Percentiles rank a stretch among this genome's conserved stretches.
phyloP scores from a whole-genome alignment of 2,888 invertebrate species.

The Lissonota sp. region DNA sequence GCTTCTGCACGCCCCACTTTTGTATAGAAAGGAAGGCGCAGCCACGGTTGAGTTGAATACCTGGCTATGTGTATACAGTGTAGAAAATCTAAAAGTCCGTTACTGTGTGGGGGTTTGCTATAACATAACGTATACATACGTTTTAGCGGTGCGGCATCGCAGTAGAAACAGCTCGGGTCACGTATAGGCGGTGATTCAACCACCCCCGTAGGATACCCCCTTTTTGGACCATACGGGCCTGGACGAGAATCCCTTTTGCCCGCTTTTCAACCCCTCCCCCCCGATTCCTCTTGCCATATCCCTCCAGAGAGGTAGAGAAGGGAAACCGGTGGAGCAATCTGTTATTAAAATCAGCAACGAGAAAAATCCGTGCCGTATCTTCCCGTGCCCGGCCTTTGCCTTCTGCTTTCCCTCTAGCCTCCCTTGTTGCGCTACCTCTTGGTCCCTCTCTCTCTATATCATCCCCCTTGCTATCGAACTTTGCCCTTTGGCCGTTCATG shows the following conservation, averaged over 20 bases:
- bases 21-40: no score
- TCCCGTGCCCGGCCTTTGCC: constrained; percentile 67
- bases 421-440: constrained; percentile 23
- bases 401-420: neutral
- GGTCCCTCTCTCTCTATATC: constrained; percentile 13
- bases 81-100: constrained; percentile 45
- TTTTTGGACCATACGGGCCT: constrained; percentile 33
- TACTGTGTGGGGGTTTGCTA: constrained; percentile 37
- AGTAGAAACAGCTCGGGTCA: constrained; percentile 75
- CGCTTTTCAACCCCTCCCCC: constrained; percentile 18
- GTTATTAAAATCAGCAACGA: constrained; percentile 84
- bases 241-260: constrained; percentile 36
- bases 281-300: constrained; percentile 49
- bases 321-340: constrained; percentile 66
- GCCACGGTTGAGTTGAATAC: no score
- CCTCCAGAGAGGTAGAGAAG: neutral
- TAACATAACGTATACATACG: constrained; percentile 45
- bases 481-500: constrained; percentile 11
- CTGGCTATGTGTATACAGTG: no score
- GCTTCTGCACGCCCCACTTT: constrained; percentile 57
- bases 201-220: constrained; percentile 47
- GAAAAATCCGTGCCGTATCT: constrained; percentile 84
- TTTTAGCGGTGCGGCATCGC: constrained; percentile 48
- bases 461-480: neutral
- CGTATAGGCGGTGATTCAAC: constrained; percentile 82